Evolutionary conservation across 1,140 invertebrate genomes (phyloP).

Genomic region (Parasteatoda tepidariorum): DNA sequence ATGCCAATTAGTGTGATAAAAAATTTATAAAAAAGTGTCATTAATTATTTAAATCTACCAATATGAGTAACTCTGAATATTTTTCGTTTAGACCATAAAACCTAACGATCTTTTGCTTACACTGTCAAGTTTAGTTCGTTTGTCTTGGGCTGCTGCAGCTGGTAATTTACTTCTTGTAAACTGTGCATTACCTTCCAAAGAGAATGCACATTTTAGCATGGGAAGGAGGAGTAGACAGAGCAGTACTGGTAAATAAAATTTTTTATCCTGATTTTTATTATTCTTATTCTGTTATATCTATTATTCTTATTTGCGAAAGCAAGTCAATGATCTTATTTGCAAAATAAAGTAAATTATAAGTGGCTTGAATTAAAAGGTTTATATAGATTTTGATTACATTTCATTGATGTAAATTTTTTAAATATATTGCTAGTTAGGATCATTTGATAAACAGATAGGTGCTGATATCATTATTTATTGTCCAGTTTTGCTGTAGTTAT

Average conservation of each 20-base stretch:
- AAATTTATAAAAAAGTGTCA: too few relatives aligned
- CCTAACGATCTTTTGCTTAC: constrained; percentile 69
- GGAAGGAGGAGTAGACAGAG: constrained; percentile 69
- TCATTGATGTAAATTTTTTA: too few relatives aligned
- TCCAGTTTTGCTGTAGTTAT: too few relatives aligned
- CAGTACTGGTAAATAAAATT: constrained; percentile 67
- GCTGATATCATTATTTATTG: too few relatives aligned
- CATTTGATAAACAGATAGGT: too few relatives aligned
- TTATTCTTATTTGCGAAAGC: too few relatives aligned
- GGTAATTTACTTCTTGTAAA: constrained; percentile 70
- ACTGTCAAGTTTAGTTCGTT: constrained; percentile 70
- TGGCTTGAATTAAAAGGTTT: too few relatives aligned
- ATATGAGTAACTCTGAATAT: neutral
- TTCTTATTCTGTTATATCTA: neutral
- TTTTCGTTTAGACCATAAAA: constrained; percentile 67
- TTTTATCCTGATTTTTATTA: neutral
- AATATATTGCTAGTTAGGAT: too few relatives aligned
- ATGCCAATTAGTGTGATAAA: too few relatives aligned
- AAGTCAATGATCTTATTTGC: too few relatives aligned
- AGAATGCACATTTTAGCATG: constrained; percentile 63
- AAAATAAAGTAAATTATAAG: too few relatives aligned
- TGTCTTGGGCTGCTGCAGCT: constrained; percentile 72
- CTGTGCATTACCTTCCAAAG: constrained; percentile 67
- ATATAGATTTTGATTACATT: too few relatives aligned
- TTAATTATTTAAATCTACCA: neutral